Evolutionary conservation across 2,888 invertebrate species (phyloP).

Genomic region (Dynastes hyllus): DNA sequence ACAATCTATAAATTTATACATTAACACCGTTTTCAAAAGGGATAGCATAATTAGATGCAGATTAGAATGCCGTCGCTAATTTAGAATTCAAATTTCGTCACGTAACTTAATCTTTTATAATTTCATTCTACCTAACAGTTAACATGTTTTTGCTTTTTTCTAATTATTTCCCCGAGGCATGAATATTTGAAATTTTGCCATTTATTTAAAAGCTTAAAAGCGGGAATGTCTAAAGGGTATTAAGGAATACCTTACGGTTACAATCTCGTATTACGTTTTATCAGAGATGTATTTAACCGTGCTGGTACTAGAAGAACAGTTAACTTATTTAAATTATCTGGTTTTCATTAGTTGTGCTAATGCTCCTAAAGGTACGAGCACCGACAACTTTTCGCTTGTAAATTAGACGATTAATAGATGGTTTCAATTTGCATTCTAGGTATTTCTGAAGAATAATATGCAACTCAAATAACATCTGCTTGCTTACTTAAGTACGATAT

Average conservation of each 20-base stretch:
- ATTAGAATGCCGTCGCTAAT: too few species aligned
- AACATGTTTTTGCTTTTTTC: too few species aligned
- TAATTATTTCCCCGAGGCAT: too few species aligned
- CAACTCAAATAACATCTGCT: background rate
- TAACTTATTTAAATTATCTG: slow-evolving; percentile 4
- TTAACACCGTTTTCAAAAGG: too few species aligned
- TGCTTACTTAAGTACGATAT: background rate
- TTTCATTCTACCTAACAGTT: too few species aligned
- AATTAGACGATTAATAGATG: background rate
- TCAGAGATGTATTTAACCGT: background rate
- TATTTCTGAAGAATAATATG: background rate
- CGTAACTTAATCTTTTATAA: too few species aligned
- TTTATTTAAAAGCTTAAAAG: background rate
- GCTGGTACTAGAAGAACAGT: background rate
- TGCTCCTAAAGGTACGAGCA: background rate
- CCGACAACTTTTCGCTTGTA: background rate
- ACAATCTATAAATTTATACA: too few species aligned
- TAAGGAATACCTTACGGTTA: background rate
- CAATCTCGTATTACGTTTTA: background rate
- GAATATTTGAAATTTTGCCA: background rate
- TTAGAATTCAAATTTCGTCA: too few species aligned
- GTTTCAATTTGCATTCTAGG: background rate
- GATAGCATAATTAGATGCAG: too few species aligned
- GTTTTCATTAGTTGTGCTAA: background rate
- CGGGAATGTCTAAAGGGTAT: background rate